Evolutionary conservation across 2,113 vertebrate species (phyloP).

Genomic region (Phaethon lepturus): DNA sequence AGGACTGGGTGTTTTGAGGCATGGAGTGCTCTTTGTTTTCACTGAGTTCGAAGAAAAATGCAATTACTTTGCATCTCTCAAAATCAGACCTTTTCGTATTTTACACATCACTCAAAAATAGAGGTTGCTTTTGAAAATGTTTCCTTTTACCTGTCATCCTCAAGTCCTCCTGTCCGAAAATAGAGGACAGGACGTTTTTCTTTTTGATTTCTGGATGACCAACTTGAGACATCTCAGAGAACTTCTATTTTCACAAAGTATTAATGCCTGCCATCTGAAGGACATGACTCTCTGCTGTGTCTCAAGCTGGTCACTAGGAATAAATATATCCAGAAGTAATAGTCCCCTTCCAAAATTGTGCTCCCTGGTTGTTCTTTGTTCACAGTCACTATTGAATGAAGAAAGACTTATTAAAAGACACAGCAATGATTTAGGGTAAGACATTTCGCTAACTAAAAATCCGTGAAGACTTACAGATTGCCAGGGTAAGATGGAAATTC

Average conservation of each 20-base stretch:
- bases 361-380: background rate
- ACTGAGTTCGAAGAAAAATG: background rate
- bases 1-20: background rate
- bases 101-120: background rate
- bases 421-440: background rate
- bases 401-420: background rate
- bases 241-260: background rate
- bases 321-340: background rate
- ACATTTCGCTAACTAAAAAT: background rate
- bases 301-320: background rate
- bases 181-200: background rate
- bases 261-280: background rate
- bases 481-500: background rate
- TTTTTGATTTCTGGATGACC: background rate
- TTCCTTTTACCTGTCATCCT: background rate
- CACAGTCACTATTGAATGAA: background rate
- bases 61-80: background rate
- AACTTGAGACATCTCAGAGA: background rate
- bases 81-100: background rate
- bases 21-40: background rate
- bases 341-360: background rate
- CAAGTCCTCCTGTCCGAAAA: background rate
- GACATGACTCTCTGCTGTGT: background rate
- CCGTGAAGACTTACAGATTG: background rate
- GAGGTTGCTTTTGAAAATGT: background rate